phyloP scores from a whole-genome alignment of 2,113 vertebrate genomes.

The Gadus macrocephalus region DNA sequence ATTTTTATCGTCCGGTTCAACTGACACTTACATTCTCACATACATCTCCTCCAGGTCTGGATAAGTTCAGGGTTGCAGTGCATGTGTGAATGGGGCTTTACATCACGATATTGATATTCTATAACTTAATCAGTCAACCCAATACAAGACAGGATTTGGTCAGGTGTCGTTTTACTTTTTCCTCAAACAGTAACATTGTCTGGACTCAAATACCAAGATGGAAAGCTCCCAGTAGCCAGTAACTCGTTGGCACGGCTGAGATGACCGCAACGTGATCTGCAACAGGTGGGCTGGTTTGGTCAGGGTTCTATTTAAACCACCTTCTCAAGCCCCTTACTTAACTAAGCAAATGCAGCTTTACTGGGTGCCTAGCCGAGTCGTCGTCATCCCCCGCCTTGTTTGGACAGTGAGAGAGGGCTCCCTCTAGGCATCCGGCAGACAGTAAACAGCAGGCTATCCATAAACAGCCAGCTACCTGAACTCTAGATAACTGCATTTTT shows the following conservation, averaged over 20 bases:
- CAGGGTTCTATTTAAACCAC: slow-evolving; percentile 46
- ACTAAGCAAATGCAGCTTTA: slow-evolving; percentile 48
- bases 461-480: slow-evolving; percentile 57
- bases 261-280: slow-evolving; percentile 40
- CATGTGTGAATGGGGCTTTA: too few species aligned
- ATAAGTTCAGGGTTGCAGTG: too few species aligned
- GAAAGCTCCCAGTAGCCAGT: slow-evolving; percentile 12
- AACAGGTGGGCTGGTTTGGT: slow-evolving; percentile 60
- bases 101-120: too few species aligned
- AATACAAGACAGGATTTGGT: too few species aligned
- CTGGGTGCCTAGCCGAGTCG: slow-evolving; percentile 16
- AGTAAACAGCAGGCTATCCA: slow-evolving; percentile 55
- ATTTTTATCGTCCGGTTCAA: too few species aligned
- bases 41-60: too few species aligned
- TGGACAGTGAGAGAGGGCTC: slow-evolving; percentile 36
- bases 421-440: slow-evolving; percentile 49
- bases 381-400: slow-evolving; percentile 53
- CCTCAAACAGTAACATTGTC: too few species aligned
- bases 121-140: too few species aligned
- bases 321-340: slow-evolving; percentile 24
- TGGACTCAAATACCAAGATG: slow-evolving; percentile 7
- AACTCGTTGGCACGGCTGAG: slow-evolving; percentile 18
- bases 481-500: slow-evolving; percentile 27
- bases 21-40: too few species aligned
- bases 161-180: too few species aligned